Evolutionary conservation across 2,113 vertebrate species (phyloP), one percentile per base, ranked within the genome.

Genomic region (Eptesicus fuscus): DNA sequence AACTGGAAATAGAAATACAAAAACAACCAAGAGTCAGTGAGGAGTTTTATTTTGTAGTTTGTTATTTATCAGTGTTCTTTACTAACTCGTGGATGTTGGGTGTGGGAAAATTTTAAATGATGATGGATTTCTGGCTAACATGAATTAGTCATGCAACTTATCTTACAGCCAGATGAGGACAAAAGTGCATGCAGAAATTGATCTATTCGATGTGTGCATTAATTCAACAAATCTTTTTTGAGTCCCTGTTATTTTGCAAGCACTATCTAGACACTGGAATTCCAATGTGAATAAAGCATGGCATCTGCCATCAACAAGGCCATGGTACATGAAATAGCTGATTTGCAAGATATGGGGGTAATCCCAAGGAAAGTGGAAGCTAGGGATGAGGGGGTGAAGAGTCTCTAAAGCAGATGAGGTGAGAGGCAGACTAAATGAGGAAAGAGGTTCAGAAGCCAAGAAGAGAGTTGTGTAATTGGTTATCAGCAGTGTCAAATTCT

Each of bases 401-500:
- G 91, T 97, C 91, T 91, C 44, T 87, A 42, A 93, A 89, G 77
- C 83, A 91, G 87, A 90, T 35, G 78, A 94, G 87, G 76, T 94
- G 91, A 97, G 95, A 80, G 71, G 87, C 88, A 94, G 95, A 76
- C 91, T 96, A 96, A 95, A 97, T 96, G 95, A 94, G 94, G 96
- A 97, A 97, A 96, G 95, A 93, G 35, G 30, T 56, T 89, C 85
- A 37, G 63, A 94, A 92, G 92, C 95, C 97, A 97, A 96, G 90
- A 91, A 85, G 88, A 87, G 94, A 92, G 97, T 96, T 97, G 95
- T 97, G 96, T 97, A 96, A 97, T 97, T 96, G 96, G 97, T 96
- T 97, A 96, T 97, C 97, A 92, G 93, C 97, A 96, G 96, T 97
- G 96, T 97, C 97, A 96, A 94, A 96, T 97, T 97, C 96, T 97